These are phyloP conservation scores for Peromyscus melanophrys DNA, from an alignment of 2,797 vertebrate genomes.

Conservation along the genomic window DNA sequence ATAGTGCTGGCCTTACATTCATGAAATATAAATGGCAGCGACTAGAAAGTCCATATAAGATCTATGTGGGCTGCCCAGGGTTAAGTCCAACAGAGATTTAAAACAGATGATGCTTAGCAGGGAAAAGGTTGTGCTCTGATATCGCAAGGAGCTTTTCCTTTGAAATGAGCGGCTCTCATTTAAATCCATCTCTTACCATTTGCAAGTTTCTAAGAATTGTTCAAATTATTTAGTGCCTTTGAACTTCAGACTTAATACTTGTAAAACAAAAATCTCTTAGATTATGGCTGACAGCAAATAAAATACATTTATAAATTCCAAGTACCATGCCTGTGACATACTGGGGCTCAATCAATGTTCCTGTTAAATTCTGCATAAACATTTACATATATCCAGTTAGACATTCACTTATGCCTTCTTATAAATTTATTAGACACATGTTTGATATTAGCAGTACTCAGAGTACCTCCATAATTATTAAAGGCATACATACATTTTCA, in stretches of 20 bases:
- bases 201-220: neutral
- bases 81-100: neutral
- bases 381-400: neutral
- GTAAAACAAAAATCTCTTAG: neutral
- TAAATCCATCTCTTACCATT: neutral
- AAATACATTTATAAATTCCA: conserved; percentile 22
- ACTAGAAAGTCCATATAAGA: neutral
- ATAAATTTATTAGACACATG: neutral
- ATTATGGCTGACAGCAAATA: neutral
- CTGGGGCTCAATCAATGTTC: neutral
- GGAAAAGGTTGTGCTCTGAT: neutral
- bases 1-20: neutral
- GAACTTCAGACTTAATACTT: neutral
- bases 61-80: neutral
- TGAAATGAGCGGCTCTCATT: neutral
- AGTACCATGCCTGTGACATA: neutral
- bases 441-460: conserved; percentile 30
- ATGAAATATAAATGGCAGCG: neutral
- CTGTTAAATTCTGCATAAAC: neutral
- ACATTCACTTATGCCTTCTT: neutral
- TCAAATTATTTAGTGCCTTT: neutral
- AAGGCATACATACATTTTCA: neutral
- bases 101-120: neutral
- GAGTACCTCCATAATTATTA: conserved; percentile 2
- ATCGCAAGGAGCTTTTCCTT: neutral